These are phyloP conservation scores for Atta colombica DNA, from an alignment of 1,140 invertebrate species.

Conservation along the genomic window DNA sequence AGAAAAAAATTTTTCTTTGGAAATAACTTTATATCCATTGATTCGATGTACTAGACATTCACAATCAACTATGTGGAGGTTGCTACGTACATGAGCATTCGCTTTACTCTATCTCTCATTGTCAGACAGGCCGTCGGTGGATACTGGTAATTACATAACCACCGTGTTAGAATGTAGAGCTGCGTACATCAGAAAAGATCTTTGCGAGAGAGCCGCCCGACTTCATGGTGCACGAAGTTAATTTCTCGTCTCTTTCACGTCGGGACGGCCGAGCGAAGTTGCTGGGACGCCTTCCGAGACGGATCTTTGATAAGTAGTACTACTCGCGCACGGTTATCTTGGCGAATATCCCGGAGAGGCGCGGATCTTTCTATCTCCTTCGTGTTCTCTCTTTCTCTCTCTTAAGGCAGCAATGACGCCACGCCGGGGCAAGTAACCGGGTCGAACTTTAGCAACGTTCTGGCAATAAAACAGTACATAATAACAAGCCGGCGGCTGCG, in stretches of 20 bases:
- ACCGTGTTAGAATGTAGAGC: conserved; percentile 54
- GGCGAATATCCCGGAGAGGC: conserved; percentile 64
- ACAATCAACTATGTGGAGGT: not conserved
- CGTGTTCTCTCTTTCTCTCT: not conserved
- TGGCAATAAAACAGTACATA: conserved; percentile 76
- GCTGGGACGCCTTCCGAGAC: conserved; percentile 57
- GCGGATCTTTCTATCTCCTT: not conserved
- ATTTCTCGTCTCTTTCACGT: conserved; percentile 56
- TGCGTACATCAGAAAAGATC: conserved; percentile 56
- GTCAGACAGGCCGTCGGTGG: conserved; percentile 48
- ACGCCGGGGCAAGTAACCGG: conserved; percentile 55
- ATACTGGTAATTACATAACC: conserved; percentile 60
- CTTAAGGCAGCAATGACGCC: conserved; percentile 29
- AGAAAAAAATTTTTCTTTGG: not conserved
- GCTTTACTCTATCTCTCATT: conserved; percentile 42
- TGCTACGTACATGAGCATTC: not conserved
- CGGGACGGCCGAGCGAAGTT: conserved; percentile 38
- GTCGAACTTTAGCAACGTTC: conserved; percentile 60
- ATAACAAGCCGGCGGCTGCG: conserved; percentile 68
- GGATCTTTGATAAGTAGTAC: conserved; percentile 70
- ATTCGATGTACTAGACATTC: not conserved
- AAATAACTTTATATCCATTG: not conserved
- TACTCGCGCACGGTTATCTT: conserved; percentile 74
- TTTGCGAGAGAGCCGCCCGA: conserved; percentile 3
- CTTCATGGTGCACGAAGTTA: conserved; percentile 48